phyloP scores from a whole-genome alignment of 1,140 invertebrate species.

The Magallana angulata region DNA sequence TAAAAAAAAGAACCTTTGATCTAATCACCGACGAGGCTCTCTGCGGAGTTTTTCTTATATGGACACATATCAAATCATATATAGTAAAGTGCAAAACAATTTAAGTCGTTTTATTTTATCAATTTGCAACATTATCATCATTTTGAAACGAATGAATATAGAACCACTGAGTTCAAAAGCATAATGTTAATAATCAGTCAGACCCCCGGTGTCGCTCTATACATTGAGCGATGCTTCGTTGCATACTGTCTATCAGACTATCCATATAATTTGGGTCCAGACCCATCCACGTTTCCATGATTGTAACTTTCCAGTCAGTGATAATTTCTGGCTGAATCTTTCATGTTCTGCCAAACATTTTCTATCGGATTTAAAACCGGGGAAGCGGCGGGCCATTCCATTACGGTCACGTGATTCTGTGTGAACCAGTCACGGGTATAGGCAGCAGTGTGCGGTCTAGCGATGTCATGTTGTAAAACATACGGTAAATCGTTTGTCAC shows the following conservation, averaged over 20 bases:
- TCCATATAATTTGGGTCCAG: neutral
- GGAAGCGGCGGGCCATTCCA: neutral
- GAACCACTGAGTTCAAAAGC: no score
- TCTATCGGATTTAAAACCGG: neutral
- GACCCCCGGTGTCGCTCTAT: no score
- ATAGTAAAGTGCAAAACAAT: no score
- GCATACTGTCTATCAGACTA: neutral
- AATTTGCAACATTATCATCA: no score
- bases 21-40: no score
- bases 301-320: constrained; percentile 18
- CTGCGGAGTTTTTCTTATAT: no score
- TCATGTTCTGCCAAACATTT: constrained; percentile 1
- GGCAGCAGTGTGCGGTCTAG: neutral
- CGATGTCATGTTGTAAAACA: neutral
- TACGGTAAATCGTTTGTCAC: neutral
- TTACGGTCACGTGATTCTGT: neutral
- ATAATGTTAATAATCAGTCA: no score
- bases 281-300: neutral
- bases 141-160: no score
- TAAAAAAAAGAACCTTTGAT: no score
- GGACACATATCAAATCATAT: no score
- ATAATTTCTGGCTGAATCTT: neutral
- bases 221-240: neutral
- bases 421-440: neutral
- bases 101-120: no score